Evolutionary conservation across 2,113 vertebrate genomes (phyloP).

Genomic region (Rhipidura dahli): DNA sequence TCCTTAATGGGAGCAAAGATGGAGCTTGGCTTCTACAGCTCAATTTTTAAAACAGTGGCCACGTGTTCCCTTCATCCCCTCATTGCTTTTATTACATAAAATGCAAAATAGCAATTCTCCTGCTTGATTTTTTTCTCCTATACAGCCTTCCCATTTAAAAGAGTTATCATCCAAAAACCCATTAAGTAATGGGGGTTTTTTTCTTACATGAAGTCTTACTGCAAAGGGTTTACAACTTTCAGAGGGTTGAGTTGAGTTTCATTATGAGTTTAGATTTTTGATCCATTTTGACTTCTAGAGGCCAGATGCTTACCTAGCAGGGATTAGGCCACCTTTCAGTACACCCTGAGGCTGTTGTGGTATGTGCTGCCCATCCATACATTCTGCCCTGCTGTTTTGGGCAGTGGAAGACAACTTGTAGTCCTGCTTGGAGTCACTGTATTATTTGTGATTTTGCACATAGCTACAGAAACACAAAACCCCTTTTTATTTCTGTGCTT

Average conservation of each 20-base stretch:
- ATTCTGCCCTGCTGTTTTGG: neutral
- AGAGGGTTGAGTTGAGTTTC: neutral
- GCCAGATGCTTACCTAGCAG: neutral
- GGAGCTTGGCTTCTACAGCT: neutral
- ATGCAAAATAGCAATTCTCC: neutral
- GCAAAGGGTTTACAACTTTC: neutral
- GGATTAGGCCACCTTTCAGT: neutral
- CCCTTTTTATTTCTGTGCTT: neutral
- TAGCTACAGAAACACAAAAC: neutral
- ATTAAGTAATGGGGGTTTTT: neutral
- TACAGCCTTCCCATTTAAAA: neutral
- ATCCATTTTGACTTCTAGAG: neutral
- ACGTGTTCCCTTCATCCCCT: neutral
- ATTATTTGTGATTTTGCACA: neutral
- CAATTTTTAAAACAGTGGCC: neutral
- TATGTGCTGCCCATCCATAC: rapidly evolving
- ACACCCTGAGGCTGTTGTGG: rapidly evolving
- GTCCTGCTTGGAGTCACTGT: neutral
- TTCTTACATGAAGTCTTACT: neutral
- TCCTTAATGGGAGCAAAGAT: conserved; percentile 17
- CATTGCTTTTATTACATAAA: neutral
- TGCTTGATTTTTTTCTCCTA: neutral
- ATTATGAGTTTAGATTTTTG: neutral
- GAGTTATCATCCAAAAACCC: neutral
- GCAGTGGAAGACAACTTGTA: neutral